phyloP scores from a whole-genome alignment of 2,888 invertebrate species.

The Mimachlamys varia region DNA sequence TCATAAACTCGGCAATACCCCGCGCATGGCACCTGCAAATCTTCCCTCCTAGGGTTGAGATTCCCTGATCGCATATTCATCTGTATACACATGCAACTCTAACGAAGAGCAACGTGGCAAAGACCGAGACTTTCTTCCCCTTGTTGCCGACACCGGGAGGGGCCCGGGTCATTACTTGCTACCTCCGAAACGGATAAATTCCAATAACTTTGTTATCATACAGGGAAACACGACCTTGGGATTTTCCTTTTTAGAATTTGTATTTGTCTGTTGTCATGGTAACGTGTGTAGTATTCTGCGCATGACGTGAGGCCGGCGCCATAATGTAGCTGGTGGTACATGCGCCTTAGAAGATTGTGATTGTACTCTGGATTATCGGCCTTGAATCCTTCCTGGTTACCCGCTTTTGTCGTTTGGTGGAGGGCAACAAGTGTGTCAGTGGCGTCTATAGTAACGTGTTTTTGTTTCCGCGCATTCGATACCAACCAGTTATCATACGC shows the following conservation, averaged over 20 bases:
- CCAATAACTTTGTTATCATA: constrained; percentile 25
- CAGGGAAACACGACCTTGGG: constrained; percentile 44
- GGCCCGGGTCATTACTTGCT: no score
- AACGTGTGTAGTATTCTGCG: constrained; percentile 53
- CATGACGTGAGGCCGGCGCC: constrained; percentile 66
- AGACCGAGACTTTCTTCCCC: no score
- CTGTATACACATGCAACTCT: no score
- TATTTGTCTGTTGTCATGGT: background rate
- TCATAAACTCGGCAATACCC: no score
- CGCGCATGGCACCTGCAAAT: no score
- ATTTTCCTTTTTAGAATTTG: constrained; percentile 41
- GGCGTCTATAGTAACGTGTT: constrained; percentile 67
- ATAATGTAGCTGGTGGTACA: constrained; percentile 64
- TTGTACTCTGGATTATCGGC: constrained; percentile 67
- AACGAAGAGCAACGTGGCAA: no score
- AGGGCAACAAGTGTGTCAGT: constrained; percentile 70
- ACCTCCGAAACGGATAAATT: no score
- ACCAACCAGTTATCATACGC: constrained; percentile 77
- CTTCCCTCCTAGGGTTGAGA: no score
- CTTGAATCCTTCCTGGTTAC: constrained; percentile 68
- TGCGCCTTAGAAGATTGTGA: constrained; percentile 60
- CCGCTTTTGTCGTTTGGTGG: constrained; percentile 73
- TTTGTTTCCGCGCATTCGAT: constrained; percentile 62
- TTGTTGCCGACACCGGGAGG: no score
- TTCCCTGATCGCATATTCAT: no score